Evolutionary conservation across 92 coral and sea anemone genomes (phyloP).

Genomic region (Phenganax stokvisi): DNA sequence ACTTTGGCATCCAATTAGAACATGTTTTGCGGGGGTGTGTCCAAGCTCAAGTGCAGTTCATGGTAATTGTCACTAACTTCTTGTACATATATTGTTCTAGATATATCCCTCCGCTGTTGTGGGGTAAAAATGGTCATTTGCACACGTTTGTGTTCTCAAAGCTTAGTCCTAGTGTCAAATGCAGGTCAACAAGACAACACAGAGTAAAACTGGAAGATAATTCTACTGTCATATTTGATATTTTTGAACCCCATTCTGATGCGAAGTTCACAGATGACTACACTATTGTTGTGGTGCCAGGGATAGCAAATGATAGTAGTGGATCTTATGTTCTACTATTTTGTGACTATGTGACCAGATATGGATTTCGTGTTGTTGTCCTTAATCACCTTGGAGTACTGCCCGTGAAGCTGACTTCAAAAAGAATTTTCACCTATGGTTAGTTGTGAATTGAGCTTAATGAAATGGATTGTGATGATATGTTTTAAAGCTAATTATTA

Average conservation of each 20-base stretch:
- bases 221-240: slow-evolving; percentile 82
- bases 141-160: slow-evolving; percentile 73
- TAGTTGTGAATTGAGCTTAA: background rate
- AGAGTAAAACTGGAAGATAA: slow-evolving; percentile 68
- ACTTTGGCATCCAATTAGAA: no score
- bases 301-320: slow-evolving; percentile 89
- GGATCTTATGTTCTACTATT: slow-evolving; percentile 84
- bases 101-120: slow-evolving; percentile 74
- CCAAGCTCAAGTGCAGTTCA: no score
- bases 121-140: slow-evolving; percentile 96
- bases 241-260: slow-evolving; percentile 60
- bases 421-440: slow-evolving; percentile 95
- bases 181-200: slow-evolving; percentile 45
- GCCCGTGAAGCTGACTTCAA: slow-evolving; percentile 65
- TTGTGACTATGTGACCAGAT: slow-evolving; percentile 63
- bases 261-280: slow-evolving; percentile 50
- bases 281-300: slow-evolving; percentile 84
- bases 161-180: slow-evolving; percentile 48
- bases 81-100: slow-evolving; percentile 39
- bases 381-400: slow-evolving; percentile 89
- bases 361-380: slow-evolving; percentile 76
- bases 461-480: background rate
- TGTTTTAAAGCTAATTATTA: background rate
- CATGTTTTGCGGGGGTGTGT: no score
- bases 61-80: no score